phyloP scores from a whole-genome alignment of 2,113 vertebrate genomes.

The Calonectris borealis region DNA sequence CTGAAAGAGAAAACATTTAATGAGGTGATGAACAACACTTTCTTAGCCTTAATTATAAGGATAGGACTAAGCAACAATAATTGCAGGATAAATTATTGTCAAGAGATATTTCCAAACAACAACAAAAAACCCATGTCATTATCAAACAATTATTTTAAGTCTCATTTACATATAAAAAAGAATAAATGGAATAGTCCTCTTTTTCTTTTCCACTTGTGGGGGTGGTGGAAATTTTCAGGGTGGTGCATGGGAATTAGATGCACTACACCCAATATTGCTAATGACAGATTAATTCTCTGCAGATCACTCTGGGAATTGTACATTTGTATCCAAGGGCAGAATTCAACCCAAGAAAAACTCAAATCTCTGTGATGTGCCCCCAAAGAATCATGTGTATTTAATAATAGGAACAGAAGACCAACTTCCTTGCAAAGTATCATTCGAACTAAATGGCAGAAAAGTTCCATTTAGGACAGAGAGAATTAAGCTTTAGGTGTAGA shows the following conservation, averaged over 20 bases:
- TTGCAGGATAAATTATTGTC: conserved; percentile 75
- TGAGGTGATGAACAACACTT: conserved; percentile 72
- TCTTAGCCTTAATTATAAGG: conserved; percentile 73
- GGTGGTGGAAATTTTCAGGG: conserved; percentile 69
- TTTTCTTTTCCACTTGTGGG: conserved; percentile 54
- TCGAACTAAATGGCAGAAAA: not conserved
- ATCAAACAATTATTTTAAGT: conserved; percentile 76
- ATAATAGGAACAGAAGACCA: conserved; percentile 7
- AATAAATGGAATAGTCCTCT: conserved; percentile 63
- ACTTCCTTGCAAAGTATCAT: not conserved
- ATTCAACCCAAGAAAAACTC: conserved; percentile 35
- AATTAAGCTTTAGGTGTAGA: not conserved
- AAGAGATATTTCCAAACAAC: conserved; percentile 72
- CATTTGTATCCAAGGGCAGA: conserved; percentile 34
- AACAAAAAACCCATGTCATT: conserved; percentile 67
- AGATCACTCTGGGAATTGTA: conserved; percentile 45
- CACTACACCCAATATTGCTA: conserved; percentile 65
- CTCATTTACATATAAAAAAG: conserved; percentile 76
- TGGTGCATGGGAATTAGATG: conserved; percentile 64
- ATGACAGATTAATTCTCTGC: conserved; percentile 64
- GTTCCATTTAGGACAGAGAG: conserved; percentile 32
- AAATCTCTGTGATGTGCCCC: conserved; percentile 30
- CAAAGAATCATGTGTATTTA: not conserved
- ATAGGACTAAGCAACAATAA: conserved; percentile 71
- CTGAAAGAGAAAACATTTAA: conserved; percentile 71